These are phyloP conservation scores for Seira ritae DNA, from an alignment of 2,888 invertebrate species.

Conservation along the genomic window DNA sequence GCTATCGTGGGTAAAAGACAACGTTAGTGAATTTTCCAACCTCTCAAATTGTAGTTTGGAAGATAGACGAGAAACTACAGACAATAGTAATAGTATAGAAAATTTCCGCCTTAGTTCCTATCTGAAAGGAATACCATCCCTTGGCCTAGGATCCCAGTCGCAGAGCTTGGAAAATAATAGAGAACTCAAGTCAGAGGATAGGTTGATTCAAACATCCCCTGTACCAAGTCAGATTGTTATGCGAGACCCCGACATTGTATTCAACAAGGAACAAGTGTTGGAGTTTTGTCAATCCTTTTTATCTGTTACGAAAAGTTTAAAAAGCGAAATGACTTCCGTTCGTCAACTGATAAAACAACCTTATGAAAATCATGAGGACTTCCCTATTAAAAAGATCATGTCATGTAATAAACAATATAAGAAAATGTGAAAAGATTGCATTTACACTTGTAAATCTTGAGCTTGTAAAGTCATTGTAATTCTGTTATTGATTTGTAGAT, in stretches of 20 bases:
- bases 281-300: conserved; percentile 23
- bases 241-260: neutral
- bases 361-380: conserved; percentile 27
- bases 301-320: neutral
- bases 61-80: neutral
- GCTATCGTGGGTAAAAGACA: conserved; percentile 13
- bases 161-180: neutral
- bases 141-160: no score
- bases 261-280: neutral
- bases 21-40: conserved; percentile 2
- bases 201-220: conserved; percentile 33
- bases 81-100: neutral
- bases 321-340: neutral
- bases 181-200: no score
- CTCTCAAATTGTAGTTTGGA: conserved; percentile 30
- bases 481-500: neutral
- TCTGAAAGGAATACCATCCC: neutral
- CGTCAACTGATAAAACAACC: conserved; percentile 19
- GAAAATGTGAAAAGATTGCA: no score
- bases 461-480: no score
- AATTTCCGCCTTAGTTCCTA: conserved; percentile 36
- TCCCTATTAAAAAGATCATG: conserved; percentile 18
- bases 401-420: no score
- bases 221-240: neutral
- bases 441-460: no score